These are phyloP conservation scores for Lagenorhynchus albirostris DNA, from an alignment of 2,113 vertebrate species.

Conservation along the genomic window DNA sequence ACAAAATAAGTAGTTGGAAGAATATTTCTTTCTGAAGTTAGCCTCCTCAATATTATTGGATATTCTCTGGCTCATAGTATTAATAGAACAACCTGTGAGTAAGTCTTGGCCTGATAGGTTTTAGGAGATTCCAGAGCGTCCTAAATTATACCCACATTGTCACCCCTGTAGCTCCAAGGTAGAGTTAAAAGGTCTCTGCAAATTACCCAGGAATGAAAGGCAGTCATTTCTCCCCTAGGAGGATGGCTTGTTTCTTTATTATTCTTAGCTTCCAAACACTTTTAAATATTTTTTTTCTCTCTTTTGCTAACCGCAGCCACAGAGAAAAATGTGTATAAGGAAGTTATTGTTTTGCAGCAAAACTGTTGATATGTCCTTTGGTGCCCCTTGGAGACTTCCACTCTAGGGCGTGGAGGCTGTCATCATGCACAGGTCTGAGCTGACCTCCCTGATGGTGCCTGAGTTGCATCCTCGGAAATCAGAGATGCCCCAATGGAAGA, in stretches of 20 bases:
- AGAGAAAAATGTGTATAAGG: background rate
- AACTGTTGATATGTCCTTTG: constrained; percentile 68
- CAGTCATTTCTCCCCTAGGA: constrained; percentile 15
- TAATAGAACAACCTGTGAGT: background rate
- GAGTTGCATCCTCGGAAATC: constrained; percentile 67
- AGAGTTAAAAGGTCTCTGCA: background rate
- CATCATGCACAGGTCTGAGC: constrained; percentile 62
- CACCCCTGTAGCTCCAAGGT: background rate
- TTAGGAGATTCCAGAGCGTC: background rate
- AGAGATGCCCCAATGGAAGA: constrained; percentile 45
- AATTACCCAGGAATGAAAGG: background rate
- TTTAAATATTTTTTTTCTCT: background rate
- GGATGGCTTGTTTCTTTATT: background rate
- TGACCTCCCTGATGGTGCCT: constrained; percentile 60
- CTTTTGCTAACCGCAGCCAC: background rate
- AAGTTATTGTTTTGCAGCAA: constrained; percentile 5
- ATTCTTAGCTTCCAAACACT: constrained; percentile 3
- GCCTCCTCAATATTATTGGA: background rate
- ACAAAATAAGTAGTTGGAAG: background rate
- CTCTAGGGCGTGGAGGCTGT: constrained; percentile 59
- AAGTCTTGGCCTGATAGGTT: background rate
- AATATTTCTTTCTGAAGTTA: background rate
- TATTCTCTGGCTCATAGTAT: background rate
- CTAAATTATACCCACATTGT: background rate
- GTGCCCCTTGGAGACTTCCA: constrained; percentile 57